Percentiles rank a stretch among this genome's conserved stretches.
Evolutionary conservation across 2,888 invertebrate genomes (phyloP).

Genomic region (Folsomia candida): DNA sequence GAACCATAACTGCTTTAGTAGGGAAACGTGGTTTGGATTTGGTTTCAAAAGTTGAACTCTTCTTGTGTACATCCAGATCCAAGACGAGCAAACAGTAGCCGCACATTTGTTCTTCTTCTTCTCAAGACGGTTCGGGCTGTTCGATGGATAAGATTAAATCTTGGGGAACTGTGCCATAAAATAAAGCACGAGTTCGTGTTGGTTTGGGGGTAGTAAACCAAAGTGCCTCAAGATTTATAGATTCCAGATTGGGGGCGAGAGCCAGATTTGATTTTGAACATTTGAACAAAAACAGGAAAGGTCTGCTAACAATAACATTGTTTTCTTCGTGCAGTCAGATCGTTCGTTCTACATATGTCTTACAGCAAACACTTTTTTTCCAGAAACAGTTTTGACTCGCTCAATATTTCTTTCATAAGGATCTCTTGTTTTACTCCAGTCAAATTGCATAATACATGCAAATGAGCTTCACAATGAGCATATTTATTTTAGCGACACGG

Average conservation of each 20-base stretch:
- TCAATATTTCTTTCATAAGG: no score
- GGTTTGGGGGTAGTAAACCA: not conserved
- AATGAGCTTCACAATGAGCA: no score
- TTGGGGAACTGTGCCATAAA: not conserved
- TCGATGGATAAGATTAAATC: conserved; percentile 3
- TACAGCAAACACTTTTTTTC: no score
- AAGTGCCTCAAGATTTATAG: conserved; percentile 19
- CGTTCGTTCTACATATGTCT: conserved; percentile 1
- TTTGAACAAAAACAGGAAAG: conserved; percentile 4
- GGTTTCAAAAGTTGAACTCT: not conserved
- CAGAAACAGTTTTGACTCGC: no score
- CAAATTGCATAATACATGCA: no score
- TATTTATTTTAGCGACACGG: no score
- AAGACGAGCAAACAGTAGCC: not conserved
- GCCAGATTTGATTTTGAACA: conserved; percentile 14
- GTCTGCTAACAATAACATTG: conserved; percentile 10
- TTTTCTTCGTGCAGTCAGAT: conserved; percentile 10
- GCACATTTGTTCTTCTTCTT: not conserved
- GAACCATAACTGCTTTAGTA: conserved; percentile 21
- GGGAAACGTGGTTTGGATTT: conserved; percentile 16
- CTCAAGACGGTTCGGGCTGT: not conserved
- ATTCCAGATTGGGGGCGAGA: conserved; percentile 19
- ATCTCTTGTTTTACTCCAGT: no score
- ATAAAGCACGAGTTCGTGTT: not conserved
- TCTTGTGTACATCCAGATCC: no score